Evolutionary conservation across 1,140 invertebrate genomes (phyloP).

Genomic region (Hypothenemus hampei): DNA sequence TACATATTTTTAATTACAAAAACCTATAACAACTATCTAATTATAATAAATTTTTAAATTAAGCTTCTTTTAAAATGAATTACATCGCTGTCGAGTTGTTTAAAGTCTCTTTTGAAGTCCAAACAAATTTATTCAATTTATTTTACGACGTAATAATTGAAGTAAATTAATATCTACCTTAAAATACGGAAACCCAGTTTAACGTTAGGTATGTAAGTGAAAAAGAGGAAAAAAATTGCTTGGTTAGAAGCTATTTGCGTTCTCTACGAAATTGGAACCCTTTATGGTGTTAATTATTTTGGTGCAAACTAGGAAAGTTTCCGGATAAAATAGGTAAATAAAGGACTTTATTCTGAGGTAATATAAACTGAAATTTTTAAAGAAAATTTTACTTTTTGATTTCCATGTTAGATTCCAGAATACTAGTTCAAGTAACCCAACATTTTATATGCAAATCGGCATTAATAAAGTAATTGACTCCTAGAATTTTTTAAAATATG

Average conservation of each 20-base stretch:
- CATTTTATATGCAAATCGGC: constrained; percentile 14
- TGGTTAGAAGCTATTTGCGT: constrained; percentile 4
- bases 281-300: constrained; percentile 10
- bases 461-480: constrained; percentile 14
- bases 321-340: neutral
- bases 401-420: constrained; percentile 1
- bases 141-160: no score
- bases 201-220: no score
- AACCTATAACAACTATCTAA: no score
- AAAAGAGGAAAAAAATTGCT: constrained; percentile 1
- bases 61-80: no score
- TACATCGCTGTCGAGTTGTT: no score
- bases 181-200: no score
- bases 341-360: constrained; percentile 2
- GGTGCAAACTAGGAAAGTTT: constrained; percentile 13
- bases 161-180: no score
- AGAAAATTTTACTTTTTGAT: constrained; percentile 2
- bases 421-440: neutral
- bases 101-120: no score
- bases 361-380: neutral
- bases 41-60: no score
- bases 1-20: no score
- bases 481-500: constrained; percentile 5
- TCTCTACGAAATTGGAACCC: constrained; percentile 6
- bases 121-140: no score